Evolutionary conservation across 2,888 invertebrate species (phyloP), one percentile per base, ranked within the genome.

Genomic region (Meloe dianella): DNA sequence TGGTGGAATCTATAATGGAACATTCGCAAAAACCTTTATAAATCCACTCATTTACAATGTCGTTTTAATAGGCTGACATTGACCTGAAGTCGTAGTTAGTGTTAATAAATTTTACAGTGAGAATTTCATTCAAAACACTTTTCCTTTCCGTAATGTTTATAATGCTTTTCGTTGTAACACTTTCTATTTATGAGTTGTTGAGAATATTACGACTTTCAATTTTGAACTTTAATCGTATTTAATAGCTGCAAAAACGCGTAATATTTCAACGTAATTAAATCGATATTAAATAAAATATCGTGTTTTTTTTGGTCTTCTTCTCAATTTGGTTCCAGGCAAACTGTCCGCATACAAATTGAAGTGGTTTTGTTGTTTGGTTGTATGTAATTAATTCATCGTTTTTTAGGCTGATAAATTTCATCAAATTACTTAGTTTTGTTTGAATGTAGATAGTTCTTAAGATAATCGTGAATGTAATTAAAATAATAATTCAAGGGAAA

Each of bases 81-180:
- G 54, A 54, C 54, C 54, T 54, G 10, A 54, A 54, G 54, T 24
- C 6, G 27, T 24, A 6, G 22, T 24, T 24, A 6, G 22, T 24
- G 24, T 24, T 54, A 54, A 54, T 54, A 54, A 54, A 54, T 54
- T 54, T 54, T 20, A 41, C 20, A 54, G 24, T 20, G 20, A 22
- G 24, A 24, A 54, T 14, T 54, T 20, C 47, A 47, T 47, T 47
- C 54, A 24, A 24, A 54, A 54, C 54, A 54, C 54, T 54, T 54
- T 54, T 54, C 24, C 54, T 54, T 24, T 54, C 54, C 14, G 54
- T 24, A 54, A 54, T 54, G 24, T 22, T 54, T 24, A 14, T 54
- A 47, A 22, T 47, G 47, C 20, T 47, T 47, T 47, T 20, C 20
- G 10, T 24, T 54, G 54, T 54, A 54, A 54, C 54, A 54, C 54